phyloP scores from a whole-genome alignment of 2,797 vertebrate genomes.

The Enteromius trimaculatus region DNA sequence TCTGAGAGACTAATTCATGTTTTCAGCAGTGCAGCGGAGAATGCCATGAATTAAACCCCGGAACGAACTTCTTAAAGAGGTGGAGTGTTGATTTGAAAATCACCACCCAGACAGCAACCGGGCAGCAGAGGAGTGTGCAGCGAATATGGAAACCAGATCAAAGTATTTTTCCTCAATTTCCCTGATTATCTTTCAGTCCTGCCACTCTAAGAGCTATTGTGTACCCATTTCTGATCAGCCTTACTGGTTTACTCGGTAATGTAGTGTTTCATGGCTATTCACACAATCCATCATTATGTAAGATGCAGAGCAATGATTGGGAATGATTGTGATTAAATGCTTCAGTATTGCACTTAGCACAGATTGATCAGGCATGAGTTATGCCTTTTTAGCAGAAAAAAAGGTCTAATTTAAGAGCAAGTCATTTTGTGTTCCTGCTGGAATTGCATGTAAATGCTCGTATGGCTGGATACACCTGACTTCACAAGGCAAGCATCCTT shows the following conservation, averaged over 20 bases:
- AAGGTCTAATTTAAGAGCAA: slow-evolving; percentile 15
- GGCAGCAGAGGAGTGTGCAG: not conserved
- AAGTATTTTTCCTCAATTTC: slow-evolving; percentile 44
- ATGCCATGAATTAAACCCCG: slow-evolving; percentile 34
- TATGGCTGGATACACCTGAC: slow-evolving; percentile 23
- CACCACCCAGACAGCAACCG: slow-evolving; percentile 19
- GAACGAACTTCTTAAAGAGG: slow-evolving; percentile 24
- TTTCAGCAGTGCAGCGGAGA: slow-evolving; percentile 4
- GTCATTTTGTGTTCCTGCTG: not conserved
- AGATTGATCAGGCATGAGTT: slow-evolving; percentile 50
- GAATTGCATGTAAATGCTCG: not conserved
- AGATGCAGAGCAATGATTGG: slow-evolving; percentile 44
- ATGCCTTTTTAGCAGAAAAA: slow-evolving; percentile 4
- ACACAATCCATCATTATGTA: slow-evolving; percentile 33
- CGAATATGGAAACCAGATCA: slow-evolving; percentile 43
- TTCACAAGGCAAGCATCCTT: not conserved
- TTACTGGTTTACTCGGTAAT: slow-evolving; percentile 36
- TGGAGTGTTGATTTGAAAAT: slow-evolving; percentile 29
- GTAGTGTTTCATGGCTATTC: slow-evolving; percentile 32
- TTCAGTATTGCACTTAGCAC: slow-evolving; percentile 42
- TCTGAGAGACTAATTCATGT: slow-evolving; percentile 41
- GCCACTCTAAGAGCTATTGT: slow-evolving; percentile 38
- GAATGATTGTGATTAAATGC: slow-evolving; percentile 53
- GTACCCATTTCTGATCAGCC: slow-evolving; percentile 31
- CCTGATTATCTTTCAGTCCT: slow-evolving; percentile 50